Conservation (phyloP, 2,888 invertebrate species). For the Lucinisca nassula region DNA sequence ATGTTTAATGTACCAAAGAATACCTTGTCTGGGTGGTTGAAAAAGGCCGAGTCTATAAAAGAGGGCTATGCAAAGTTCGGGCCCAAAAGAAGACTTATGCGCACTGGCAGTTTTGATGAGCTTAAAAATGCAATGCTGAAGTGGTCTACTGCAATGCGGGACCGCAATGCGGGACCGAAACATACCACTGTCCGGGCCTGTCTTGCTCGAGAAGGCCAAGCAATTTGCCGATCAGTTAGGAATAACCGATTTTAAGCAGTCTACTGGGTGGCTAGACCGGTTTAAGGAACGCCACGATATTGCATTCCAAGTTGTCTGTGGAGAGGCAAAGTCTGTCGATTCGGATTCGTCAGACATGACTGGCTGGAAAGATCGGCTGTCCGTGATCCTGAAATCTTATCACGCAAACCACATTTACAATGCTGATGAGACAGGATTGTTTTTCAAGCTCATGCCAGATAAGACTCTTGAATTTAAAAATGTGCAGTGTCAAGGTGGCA, state of each 20-base stretch:
- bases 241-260: background rate
- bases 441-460: conserved; percentile 61
- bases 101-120: conserved; percentile 25
- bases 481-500: conserved; percentile 66
- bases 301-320: background rate
- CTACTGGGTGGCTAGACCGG: conserved; percentile 18
- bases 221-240: background rate
- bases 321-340: too few relatives aligned
- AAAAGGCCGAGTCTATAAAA: conserved; percentile 54
- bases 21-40: conserved; percentile 55
- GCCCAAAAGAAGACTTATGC: conserved; percentile 19
- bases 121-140: conserved; percentile 26
- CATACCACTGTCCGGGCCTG: conserved; percentile 40
- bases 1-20: conserved; percentile 38
- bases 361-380: background rate
- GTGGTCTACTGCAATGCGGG: conserved; percentile 41
- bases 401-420: background rate
- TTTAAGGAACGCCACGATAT: conserved; percentile 17
- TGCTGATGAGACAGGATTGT: conserved; percentile 70
- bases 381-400: background rate
- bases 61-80: conserved; percentile 38
- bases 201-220: conserved; percentile 52
- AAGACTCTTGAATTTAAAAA: conserved; percentile 62
- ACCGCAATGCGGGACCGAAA: conserved; percentile 17
- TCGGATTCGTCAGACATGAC: background rate